These are phyloP conservation scores for Pseudanteris insignis DNA, from an alignment of 2,888 invertebrate genomes.

Conservation along the genomic window DNA sequence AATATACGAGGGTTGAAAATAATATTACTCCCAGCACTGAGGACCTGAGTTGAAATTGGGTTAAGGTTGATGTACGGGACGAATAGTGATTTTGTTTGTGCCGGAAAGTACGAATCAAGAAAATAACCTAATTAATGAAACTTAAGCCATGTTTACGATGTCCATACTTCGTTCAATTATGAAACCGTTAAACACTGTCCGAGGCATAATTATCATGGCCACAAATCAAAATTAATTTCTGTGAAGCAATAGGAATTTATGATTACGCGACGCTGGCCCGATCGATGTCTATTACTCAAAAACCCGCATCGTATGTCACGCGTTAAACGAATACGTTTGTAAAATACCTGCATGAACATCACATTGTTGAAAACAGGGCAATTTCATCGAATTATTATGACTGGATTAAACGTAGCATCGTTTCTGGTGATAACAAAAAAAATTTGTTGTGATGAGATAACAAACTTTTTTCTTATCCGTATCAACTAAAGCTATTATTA, in stretches of 20 bases:
- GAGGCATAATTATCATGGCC: conserved; percentile 13
- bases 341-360: conserved; percentile 1
- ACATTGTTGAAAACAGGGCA: no score
- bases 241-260: conserved; percentile 23
- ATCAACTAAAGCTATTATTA: no score
- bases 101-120: neutral
- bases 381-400: no score
- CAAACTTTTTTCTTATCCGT: no score
- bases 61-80: no score
- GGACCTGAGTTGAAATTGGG: no score
- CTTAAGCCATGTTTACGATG: neutral
- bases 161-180: conserved; percentile 6
- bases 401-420: no score
- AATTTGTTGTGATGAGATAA: no score
- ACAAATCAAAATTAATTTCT: conserved; percentile 18
- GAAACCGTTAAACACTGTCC: conserved; percentile 1
- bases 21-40: no score
- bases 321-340: conserved; percentile 4
- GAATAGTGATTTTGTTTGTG: no score
- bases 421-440: no score
- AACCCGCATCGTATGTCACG: neutral
- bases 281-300: conserved; percentile 23
- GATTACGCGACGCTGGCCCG: conserved; percentile 4
- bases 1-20: no score
- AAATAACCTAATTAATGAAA: conserved; percentile 10